Conservation (phyloP, 2,888 invertebrate genomes). For the Bhutanitis thaidina region DNA sequence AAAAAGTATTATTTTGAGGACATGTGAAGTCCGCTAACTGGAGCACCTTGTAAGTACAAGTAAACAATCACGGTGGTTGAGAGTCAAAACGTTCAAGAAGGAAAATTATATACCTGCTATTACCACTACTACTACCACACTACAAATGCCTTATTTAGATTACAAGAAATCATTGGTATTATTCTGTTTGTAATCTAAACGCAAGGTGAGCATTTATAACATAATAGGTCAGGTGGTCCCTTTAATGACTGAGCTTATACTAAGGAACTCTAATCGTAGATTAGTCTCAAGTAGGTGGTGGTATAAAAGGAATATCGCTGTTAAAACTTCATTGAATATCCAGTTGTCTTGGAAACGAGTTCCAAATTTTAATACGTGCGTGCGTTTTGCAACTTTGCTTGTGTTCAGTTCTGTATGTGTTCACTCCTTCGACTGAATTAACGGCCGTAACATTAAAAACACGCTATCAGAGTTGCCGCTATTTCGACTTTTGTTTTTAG, state of each 20-base stretch:
- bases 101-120: no score
- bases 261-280: background rate
- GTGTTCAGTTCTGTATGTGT: no score
- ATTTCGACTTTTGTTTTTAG: slow-evolving; percentile 6
- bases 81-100: no score
- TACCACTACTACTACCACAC: no score
- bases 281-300: background rate
- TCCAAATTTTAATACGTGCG: slow-evolving; percentile 7
- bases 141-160: no score
- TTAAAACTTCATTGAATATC: background rate
- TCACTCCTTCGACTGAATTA: slow-evolving; percentile 11
- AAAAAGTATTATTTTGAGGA: no score
- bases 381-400: background rate
- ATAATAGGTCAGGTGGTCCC: background rate
- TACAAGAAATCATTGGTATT: no score
- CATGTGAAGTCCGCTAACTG: no score
- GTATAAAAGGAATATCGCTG: background rate
- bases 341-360: slow-evolving; percentile 1
- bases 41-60: no score
- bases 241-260: background rate
- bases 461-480: slow-evolving; percentile 5
- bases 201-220: background rate
- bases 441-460: background rate
- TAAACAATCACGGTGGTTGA: no score
- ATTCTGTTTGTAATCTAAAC: background rate